Percentiles rank a stretch among this genome's conserved stretches.
These are phyloP conservation scores for Athrips mouffetella DNA, from an alignment of 2,888 invertebrate species.

Conservation along the genomic window DNA sequence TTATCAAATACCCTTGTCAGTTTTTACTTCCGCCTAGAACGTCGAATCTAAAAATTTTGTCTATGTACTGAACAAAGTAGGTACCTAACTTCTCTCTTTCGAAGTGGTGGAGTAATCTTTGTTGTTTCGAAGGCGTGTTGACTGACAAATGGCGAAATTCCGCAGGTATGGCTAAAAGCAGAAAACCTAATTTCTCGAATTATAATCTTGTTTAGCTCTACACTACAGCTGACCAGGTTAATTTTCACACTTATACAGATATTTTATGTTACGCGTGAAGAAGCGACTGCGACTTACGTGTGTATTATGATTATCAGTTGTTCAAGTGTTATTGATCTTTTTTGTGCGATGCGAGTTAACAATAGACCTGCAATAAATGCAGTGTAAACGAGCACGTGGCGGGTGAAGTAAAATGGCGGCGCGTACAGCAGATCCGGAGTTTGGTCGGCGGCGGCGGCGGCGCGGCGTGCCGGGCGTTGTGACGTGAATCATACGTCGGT, in stretches of 20 bases:
- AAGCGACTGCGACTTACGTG: too few relatives aligned
- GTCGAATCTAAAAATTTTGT: not conserved
- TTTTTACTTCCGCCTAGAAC: not conserved
- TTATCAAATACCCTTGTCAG: not conserved
- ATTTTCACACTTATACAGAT: too few relatives aligned
- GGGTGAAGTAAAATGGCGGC: slow-evolving; percentile 66
- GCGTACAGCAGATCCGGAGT: slow-evolving; percentile 28
- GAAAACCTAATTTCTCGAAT: too few relatives aligned
- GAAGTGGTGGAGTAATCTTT: not conserved
- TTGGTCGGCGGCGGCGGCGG: not conserved
- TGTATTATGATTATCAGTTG: too few relatives aligned
- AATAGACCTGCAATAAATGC: slow-evolving; percentile 23
- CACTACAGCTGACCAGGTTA: too few relatives aligned
- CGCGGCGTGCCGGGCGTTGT: not conserved
- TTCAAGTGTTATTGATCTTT: too few relatives aligned
- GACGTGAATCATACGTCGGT: slow-evolving; percentile 30
- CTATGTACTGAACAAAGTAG: not conserved
- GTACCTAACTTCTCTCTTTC: not conserved
- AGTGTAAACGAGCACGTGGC: slow-evolving; percentile 65
- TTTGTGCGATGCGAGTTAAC: not conserved
- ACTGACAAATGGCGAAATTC: slow-evolving; percentile 61
- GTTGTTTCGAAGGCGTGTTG: too few relatives aligned
- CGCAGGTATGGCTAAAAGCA: slow-evolving; percentile 50
- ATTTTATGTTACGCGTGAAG: too few relatives aligned
- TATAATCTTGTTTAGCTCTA: too few relatives aligned